Evolutionary conservation across 2,797 vertebrate species (phyloP), one percentile per base, ranked within the genome.

Genomic region (Esox lucius): DNA sequence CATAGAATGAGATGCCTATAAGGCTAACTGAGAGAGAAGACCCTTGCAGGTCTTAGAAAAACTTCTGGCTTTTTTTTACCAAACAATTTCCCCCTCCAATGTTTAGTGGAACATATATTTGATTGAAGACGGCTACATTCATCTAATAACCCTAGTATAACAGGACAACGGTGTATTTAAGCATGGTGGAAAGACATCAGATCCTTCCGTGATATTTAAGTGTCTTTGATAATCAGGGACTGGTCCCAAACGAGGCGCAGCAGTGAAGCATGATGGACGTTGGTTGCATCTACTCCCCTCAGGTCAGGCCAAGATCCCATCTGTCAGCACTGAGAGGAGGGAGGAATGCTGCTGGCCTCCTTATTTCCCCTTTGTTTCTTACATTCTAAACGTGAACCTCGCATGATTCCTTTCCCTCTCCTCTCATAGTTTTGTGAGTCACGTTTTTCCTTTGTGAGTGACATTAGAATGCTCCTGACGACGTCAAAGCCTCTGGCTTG

Each of bases 221-320:
- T 17, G 49, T 33, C 48, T 24, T 28, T 70, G 8, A 31, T 17
- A 26, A 28, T 22, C 12, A 28, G 24, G 28, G 68, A 22, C n/a
- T 9, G 3, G 22, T 24, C 11, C 22, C 49, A 70, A 12, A 68
- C 6, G 26, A 53, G 35, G 31, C 5, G 9, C 16, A 22, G 16
- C 46, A 53, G 69, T 28, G 46, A 70, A 12, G 69, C 24, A 12
- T 31, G 69, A 33, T 46, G 42, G 42, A 46, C 1, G 42, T 46
- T 13, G 42, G 26, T 8, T 70, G 24, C 19, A 17, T 22, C 26
- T 17, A 51, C 49, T 48, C n/a, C 42, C 42, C 5, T 16, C 72
- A 62, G 73, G 77, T 80, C 74, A 80, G 74, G 62, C 62, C 72
- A 16, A 65, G 33, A 76, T 73, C 77, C 84, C 85, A 87, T 86